phyloP scores from a whole-genome alignment of 2,888 invertebrate genomes.

The Pachycephus smyrnensis region DNA sequence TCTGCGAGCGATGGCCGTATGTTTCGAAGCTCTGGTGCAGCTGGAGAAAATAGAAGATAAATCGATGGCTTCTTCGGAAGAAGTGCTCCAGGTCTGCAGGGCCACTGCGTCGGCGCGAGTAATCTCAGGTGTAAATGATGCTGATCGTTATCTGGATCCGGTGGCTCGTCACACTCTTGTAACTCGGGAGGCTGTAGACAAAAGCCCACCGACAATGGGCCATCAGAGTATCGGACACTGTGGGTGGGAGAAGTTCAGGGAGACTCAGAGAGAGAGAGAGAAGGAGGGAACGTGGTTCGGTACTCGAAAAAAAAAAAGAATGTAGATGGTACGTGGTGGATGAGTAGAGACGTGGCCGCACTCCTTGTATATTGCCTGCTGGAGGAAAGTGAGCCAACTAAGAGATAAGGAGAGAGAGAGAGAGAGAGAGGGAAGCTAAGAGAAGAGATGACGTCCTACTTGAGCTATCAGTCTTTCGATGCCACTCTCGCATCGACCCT shows the following conservation, averaged over 20 bases:
- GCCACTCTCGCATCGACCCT: conserved; percentile 8
- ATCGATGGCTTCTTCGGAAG: background rate
- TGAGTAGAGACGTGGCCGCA: background rate
- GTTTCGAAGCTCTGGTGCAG: background rate
- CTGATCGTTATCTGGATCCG: conserved; percentile 40
- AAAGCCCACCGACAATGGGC: conserved; percentile 51
- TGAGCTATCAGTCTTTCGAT: conserved; percentile 4
- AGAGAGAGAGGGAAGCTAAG: background rate
- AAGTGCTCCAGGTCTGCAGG: background rate
- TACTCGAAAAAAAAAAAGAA: background rate
- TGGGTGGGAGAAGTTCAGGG: conserved; percentile 12
- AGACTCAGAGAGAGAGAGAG: background rate
- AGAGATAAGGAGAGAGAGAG: conserved; percentile 8
- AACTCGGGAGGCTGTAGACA: conserved; percentile 36
- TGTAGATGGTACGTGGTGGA: background rate
- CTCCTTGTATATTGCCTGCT: too few relatives aligned
- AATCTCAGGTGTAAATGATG: conserved; percentile 9
- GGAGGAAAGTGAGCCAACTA: too few relatives aligned
- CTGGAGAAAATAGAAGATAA: background rate
- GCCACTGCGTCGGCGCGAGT: too few relatives aligned
- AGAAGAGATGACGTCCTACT: conserved; percentile 3
- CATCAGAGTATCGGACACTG: conserved; percentile 43
- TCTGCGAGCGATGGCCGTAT: too few relatives aligned
- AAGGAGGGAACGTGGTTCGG: background rate
- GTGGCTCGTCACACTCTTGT: conserved; percentile 34